Evolutionary conservation across 2,797 vertebrate species (phyloP), one percentile per base, ranked within the genome.

Genomic region (Manis javanica): DNA sequence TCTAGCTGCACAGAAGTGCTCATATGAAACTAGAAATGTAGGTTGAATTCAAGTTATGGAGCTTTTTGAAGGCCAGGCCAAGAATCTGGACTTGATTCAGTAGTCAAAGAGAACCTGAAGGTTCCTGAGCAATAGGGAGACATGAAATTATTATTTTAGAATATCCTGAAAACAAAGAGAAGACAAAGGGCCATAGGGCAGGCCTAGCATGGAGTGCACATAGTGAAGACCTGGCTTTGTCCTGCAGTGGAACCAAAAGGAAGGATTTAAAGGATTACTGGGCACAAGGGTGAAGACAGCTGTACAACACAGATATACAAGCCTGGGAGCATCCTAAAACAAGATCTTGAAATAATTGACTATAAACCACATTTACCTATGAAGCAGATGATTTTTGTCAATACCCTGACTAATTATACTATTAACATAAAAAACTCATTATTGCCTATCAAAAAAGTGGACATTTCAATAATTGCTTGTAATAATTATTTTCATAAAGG

Each of bases 401-500:
- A 14, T 29, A 74, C n/a, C 55, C 23, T 55, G 11, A 90, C 55
- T 83, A 86, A 31, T 61, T 72, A 34, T 13, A 82, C 31, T 71
- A 46, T 77, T 91, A 39, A 69, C 68, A n/a, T 51, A 75, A 46
- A 75, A 57, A 85, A 49, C 7, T 53, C 31, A 57, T 42, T 34
- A 13, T 51, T 87, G 71, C 51, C 31, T 61, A 31, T 29, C 21
- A 57, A 57, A 82, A 90, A 71, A n/a, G 5, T 81, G 63, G 63
- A 39, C 16, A 4, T 87, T 90, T 93, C 31, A 71, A 14, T 53
- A 66, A 66, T 49, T 61, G 42, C 46, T 46, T 46, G 19, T 75
- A 53, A 64, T 84, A 93, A 57, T 68, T 89, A 29, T 85, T 86
- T 94, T 86, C 51, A 57, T 37, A 69, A 55, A 82, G n/a, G 31